These are phyloP conservation scores for Drosophila setifemur DNA, from an alignment of 1,140 invertebrate species.

Conservation along the genomic window DNA sequence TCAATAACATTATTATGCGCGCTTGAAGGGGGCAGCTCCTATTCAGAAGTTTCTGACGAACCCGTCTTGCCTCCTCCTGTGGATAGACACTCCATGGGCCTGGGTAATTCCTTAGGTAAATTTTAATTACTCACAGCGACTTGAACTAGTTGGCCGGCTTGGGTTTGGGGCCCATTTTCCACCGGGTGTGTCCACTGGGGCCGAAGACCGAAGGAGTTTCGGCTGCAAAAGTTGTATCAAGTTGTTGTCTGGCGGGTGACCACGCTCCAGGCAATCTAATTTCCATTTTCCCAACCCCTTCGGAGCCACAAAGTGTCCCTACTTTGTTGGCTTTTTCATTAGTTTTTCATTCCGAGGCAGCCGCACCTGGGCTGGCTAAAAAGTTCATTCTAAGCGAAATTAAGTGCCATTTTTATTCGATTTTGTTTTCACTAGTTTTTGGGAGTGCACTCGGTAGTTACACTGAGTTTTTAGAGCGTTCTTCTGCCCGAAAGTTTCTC, in stretches of 20 bases:
- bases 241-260: slow-evolving; percentile 56
- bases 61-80: slow-evolving; percentile 22
- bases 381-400: slow-evolving; percentile 67
- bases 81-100: slow-evolving; percentile 45
- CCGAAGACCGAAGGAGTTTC: slow-evolving; percentile 12
- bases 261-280: slow-evolving; percentile 67
- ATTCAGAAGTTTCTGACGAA: slow-evolving; percentile 23
- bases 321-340: slow-evolving; percentile 64
- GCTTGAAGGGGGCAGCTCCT: too few relatives aligned
- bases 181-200: not conserved
- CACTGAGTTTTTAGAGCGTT: slow-evolving; percentile 8
- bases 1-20: slow-evolving; percentile 74
- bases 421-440: slow-evolving; percentile 32
- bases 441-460: slow-evolving; percentile 43
- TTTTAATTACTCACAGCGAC: slow-evolving; percentile 77
- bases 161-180: slow-evolving; percentile 42
- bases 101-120: slow-evolving; percentile 73
- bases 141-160: slow-evolving; percentile 70
- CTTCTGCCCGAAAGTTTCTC: slow-evolving; percentile 5
- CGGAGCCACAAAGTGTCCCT: not conserved
- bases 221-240: slow-evolving; percentile 60
- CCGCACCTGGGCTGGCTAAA: slow-evolving; percentile 53
- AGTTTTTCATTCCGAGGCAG: slow-evolving; percentile 55
- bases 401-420: slow-evolving; percentile 64
- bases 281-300: slow-evolving; percentile 57